Base-by-base conservation (phyloP, 1,140 invertebrate genomes). In the Drosophila murphyi region DNA sequence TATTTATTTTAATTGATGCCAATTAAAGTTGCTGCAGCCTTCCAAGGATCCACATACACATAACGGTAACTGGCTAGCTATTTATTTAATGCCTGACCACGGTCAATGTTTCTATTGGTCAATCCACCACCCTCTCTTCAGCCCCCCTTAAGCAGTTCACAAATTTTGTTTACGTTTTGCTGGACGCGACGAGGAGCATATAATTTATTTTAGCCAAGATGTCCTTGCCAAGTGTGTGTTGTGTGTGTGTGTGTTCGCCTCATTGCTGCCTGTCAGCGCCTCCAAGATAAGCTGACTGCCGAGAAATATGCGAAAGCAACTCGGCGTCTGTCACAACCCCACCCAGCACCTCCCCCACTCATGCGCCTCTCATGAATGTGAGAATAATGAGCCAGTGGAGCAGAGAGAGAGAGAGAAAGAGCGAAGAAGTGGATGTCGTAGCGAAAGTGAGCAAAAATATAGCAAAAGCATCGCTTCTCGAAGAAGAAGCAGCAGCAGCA, bases 101-200 rank as follows among this genome's bases (percentile, higher is more conserved):
- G 85, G 83, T 88, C 83, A 87, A 88, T 78, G 76, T 47, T 43
- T 65, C 41, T 12, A 47, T 35, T 64, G 59, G 64, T 59, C 71
- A 45, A 50, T 47, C n/a, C 56, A 29, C n/a, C 10, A 8, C 39
- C 5, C 5, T n/a, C 5, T 4, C 43, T 29, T 10, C 2, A 34
- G 4, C 72, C 7, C 5, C 32, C 32, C 32, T 51, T 48, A 2
- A 0, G 10, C 50, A 47, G 20, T 52, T 50, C 71, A 73, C 72
- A 74, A 76, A 88, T 80, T 88, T 88, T 88, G 83, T 87, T 87
- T 87, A 87, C 83, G 83, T 83, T 83, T 88, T 72, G 76, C 69
- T 87, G 83, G 76, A 76, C 83, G 76, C 82, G 82, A 68, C 79
- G 82, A 69, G 76, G 76, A 67, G 72, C 79, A 79, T 80, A 87